These are phyloP conservation scores for Clarias pachynema DNA, from an alignment of 2,797 vertebrate species.

Conservation along the genomic window DNA sequence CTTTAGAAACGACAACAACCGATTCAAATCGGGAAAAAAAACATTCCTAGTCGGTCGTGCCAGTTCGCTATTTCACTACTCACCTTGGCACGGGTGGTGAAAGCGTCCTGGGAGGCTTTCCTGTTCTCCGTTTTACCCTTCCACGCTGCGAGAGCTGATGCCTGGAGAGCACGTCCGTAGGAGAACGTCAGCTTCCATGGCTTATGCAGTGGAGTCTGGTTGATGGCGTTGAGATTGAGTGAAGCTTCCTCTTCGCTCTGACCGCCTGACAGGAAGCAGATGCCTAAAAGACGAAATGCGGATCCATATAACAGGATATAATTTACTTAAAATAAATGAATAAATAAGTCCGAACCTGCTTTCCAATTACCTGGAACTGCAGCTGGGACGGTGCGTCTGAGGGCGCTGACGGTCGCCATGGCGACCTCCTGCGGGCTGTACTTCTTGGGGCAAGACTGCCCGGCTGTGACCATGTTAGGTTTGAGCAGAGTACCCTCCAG, in stretches of 20 bases:
- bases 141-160: slow-evolving; percentile 91
- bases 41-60: too few species aligned
- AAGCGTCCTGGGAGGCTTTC: slow-evolving; percentile 86
- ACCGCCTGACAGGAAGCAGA: slow-evolving; percentile 96
- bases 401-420: slow-evolving; percentile 89
- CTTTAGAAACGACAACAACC: background rate
- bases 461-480: slow-evolving; percentile 95
- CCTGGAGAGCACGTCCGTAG: slow-evolving; percentile 94
- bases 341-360: background rate
- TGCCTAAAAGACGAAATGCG: slow-evolving; percentile 72
- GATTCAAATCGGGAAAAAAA: background rate
- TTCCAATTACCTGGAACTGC: slow-evolving; percentile 86
- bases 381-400: slow-evolving; percentile 90
- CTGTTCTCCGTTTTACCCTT: slow-evolving; percentile 85
- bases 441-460: slow-evolving; percentile 88
- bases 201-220: slow-evolving; percentile 83
- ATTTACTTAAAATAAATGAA: background rate
- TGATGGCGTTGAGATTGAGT: slow-evolving; percentile 92
- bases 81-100: slow-evolving; percentile 88
- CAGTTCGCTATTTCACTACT: background rate
- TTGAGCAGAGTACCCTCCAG: slow-evolving; percentile 95
- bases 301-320: background rate
- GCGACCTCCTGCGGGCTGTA: slow-evolving; percentile 90
- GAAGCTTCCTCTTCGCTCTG: slow-evolving; percentile 98
- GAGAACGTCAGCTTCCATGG: slow-evolving; percentile 98